A percentile compares a stretch with the other conserved stretches of the same genome.
phyloP scores from a whole-genome alignment of 2,888 invertebrate species.

The Ophion ventricosus region DNA sequence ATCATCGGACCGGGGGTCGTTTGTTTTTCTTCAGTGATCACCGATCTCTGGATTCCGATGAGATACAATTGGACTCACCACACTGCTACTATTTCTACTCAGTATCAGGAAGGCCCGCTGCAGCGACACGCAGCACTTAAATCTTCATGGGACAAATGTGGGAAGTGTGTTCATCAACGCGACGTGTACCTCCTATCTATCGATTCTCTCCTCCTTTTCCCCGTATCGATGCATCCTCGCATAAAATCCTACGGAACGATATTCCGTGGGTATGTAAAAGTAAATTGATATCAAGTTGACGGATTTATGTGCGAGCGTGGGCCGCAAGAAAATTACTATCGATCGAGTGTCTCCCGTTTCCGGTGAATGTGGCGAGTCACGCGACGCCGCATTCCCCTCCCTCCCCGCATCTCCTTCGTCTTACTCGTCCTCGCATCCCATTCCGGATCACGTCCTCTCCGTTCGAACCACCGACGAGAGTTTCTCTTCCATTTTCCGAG shows the following conservation, averaged over 20 bases:
- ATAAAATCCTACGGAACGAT: slow-evolving; percentile 27
- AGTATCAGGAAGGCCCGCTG: neutral
- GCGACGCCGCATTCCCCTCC: slow-evolving; percentile 49
- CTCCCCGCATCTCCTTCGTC: slow-evolving; percentile 23
- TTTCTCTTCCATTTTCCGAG: slow-evolving; percentile 68
- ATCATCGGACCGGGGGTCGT: slow-evolving; percentile 11
- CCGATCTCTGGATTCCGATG: neutral
- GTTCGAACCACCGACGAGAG: slow-evolving; percentile 49
- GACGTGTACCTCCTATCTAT: neutral
- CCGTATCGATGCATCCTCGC: slow-evolving; percentile 11
- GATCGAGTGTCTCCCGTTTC: slow-evolving; percentile 63
- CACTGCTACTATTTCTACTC: neutral
- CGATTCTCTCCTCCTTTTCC: neutral
- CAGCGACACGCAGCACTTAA: slow-evolving; percentile 20
- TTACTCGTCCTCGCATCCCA: slow-evolving; percentile 3
- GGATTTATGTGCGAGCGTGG: slow-evolving; percentile 60
- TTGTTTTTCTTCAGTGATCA: neutral
- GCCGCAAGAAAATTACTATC: slow-evolving; percentile 61
- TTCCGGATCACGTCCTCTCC: slow-evolving; percentile 40
- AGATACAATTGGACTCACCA: neutral
- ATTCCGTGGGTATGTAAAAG: slow-evolving; percentile 46
- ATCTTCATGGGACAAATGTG: slow-evolving; percentile 32
- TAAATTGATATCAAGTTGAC: slow-evolving; percentile 63
- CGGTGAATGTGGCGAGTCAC: slow-evolving; percentile 59
- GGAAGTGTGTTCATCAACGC: slow-evolving; percentile 5